Conservation (phyloP, 2,888 invertebrate genomes). For the Tenodera sinensis region DNA sequence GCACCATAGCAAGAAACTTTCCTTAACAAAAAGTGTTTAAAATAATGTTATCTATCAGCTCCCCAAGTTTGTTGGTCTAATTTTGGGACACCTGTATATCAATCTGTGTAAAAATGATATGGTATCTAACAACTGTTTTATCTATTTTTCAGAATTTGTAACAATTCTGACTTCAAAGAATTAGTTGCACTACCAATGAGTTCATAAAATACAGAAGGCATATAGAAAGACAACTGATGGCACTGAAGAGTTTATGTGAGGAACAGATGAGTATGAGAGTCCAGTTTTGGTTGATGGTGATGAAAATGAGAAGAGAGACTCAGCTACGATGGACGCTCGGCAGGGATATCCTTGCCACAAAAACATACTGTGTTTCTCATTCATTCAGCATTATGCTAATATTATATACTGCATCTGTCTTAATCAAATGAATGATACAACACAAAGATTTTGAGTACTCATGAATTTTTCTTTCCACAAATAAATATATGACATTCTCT, state of each 20-base stretch:
- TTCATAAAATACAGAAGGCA: background rate
- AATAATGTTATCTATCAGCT: no score
- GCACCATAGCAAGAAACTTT: no score
- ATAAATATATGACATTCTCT: background rate
- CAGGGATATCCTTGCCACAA: background rate
- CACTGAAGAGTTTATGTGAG: background rate
- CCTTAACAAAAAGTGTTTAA: no score
- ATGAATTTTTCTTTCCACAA: background rate
- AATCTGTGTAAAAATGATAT: no score
- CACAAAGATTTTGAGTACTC: background rate
- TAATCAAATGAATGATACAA: background rate
- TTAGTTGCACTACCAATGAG: conserved; percentile 49
- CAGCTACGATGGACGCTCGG: background rate
- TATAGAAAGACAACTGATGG: background rate
- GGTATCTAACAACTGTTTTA: conserved; percentile 26
- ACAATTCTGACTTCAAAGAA: conserved; percentile 81
- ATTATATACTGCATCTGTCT: background rate
- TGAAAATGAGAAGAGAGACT: background rate
- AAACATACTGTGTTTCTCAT: background rate
- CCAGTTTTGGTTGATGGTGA: background rate
- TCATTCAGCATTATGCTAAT: background rate
- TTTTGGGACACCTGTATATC: no score
- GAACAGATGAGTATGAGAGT: background rate
- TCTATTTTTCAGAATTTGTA: conserved; percentile 67
- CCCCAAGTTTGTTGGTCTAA: no score